Conservation (phyloP, 2,113 vertebrate species). For the Corydoras maculifer region DNA sequence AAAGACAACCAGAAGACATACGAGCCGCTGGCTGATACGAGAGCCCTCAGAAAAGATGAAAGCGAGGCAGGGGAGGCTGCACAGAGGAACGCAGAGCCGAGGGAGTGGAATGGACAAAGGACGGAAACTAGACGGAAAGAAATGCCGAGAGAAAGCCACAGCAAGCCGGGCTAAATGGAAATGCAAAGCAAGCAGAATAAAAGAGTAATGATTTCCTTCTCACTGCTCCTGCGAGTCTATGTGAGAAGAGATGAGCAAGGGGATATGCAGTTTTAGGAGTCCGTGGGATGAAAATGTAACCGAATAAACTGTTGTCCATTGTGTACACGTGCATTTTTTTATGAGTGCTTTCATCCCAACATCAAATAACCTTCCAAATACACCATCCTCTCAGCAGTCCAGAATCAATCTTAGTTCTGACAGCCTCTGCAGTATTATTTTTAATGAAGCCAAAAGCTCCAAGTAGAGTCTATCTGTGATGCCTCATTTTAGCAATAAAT, state of each 20-base stretch:
- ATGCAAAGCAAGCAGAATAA: not conserved
- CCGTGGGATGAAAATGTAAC: not conserved
- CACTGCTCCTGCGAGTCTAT: not conserved
- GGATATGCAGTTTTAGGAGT: not conserved
- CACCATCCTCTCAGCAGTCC: constrained; percentile 16
- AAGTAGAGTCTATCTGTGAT: constrained; percentile 48
- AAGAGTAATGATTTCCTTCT: not conserved
- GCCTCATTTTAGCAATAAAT: constrained; percentile 46
- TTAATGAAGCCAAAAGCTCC: constrained; percentile 52
- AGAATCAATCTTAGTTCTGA: constrained; percentile 15
- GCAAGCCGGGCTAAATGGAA: not conserved
- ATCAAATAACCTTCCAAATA: constrained; percentile 21
- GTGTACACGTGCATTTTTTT: not conserved
- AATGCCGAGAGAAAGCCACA: not conserved
- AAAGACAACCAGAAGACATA: constrained; percentile 70
- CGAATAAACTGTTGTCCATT: not conserved
- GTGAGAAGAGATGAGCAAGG: not conserved
- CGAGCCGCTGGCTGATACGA: constrained; percentile 19
- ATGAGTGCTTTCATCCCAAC: not conserved
- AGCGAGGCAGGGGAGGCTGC: not conserved
- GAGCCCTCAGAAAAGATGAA: constrained; percentile 29
- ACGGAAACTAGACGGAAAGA: not conserved
- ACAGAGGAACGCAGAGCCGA: no score
- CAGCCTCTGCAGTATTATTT: constrained; percentile 50
- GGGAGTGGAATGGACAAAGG: no score